Conservation (phyloP, 2,113 vertebrate genomes). For the Phyllostomus discolor region DNA sequence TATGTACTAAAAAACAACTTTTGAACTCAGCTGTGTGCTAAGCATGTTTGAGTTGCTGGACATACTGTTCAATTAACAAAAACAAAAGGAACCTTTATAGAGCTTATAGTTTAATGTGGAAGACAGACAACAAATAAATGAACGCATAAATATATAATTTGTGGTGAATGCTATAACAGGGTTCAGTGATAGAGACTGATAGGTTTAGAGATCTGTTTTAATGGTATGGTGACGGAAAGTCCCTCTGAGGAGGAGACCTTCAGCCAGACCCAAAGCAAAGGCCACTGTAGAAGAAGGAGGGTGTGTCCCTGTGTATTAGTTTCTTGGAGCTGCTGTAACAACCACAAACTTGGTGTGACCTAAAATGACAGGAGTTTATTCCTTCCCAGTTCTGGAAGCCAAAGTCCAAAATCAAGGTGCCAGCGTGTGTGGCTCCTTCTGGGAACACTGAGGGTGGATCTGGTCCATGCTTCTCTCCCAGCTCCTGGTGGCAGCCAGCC, state of each 20-base stretch:
- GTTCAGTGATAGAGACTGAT: neutral
- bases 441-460: neutral
- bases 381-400: neutral
- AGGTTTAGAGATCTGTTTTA: neutral
- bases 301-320: neutral
- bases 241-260: neutral
- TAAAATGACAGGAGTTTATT: neutral
- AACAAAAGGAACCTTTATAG: neutral
- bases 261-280: neutral
- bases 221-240: neutral
- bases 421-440: neutral
- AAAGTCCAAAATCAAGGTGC: neutral
- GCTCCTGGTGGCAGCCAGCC: neutral
- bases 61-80: neutral
- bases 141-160: neutral
- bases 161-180: neutral
- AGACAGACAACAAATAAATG: neutral
- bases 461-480: neutral
- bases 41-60: neutral
- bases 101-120: neutral
- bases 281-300: neutral
- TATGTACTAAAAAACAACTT: neutral
- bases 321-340: neutral
- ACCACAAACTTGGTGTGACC: neutral
- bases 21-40: neutral